phyloP scores from a whole-genome alignment of 2,113 vertebrate genomes.

The Ivindomyrus marchei region DNA sequence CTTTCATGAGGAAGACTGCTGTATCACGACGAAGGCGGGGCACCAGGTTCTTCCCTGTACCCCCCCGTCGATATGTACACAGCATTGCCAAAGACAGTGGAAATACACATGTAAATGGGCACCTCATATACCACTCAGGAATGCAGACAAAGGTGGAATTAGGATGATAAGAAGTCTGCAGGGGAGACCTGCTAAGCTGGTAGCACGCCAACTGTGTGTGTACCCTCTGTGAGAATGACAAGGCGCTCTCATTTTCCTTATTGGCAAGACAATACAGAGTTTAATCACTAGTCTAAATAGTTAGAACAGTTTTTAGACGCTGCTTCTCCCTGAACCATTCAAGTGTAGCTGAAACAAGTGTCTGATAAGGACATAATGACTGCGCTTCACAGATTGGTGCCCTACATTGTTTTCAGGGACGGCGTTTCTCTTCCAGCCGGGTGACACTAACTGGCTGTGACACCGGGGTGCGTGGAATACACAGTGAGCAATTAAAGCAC shows the following conservation, averaged over 20 bases:
- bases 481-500: conserved; percentile 18
- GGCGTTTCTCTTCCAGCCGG: not conserved
- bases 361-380: not conserved
- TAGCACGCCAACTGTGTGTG: not conserved
- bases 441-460: conserved; percentile 18
- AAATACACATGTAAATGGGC: not conserved
- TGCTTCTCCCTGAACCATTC: not conserved
- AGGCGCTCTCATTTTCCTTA: not conserved
- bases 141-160: not conserved
- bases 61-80: not conserved
- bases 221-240: not conserved
- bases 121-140: not conserved
- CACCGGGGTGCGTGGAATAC: conserved; percentile 1
- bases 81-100: not conserved
- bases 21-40: not conserved
- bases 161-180: not conserved
- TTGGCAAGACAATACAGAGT: not conserved
- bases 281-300: not conserved
- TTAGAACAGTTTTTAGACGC: not conserved
- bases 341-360: not conserved
- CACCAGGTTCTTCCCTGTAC: not conserved
- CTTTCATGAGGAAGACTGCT: not conserved
- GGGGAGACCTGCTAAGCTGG: not conserved
- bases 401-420: not conserved
- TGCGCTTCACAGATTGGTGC: not conserved